Evolutionary conservation across 2,797 vertebrate species (phyloP), one percentile per base, ranked within the genome.

Genomic region (Poeciliopsis infans): DNA sequence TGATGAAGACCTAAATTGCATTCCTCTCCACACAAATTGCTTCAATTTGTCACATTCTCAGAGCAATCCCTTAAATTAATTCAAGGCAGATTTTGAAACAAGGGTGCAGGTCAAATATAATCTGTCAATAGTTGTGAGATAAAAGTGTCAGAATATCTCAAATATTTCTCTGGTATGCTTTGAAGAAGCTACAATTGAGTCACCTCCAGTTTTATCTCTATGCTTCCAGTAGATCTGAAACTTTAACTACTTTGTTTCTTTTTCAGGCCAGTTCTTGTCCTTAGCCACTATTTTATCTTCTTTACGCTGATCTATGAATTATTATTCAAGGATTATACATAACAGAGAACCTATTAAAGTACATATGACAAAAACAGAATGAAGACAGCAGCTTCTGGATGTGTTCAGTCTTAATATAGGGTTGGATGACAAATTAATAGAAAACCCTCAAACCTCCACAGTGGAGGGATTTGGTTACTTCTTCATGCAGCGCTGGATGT

Each of bases 311-410:
- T 18, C 16, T 59, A 45, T 59, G 16, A 45, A 75, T 75, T 45
- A 75, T 75, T 45, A 75, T 75, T 59, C n/a, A 75, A 53, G 18
- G 36, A 53, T 61, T 11, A 23, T 46, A 61, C 5, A 55, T 7
- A 39, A 3, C 2, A 13, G 33, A 39, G 84, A 92, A 93, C 25
- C 57, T 76, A 91, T 41, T 66, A 33, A 64, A 90, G 83, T 76
- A 55, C 77, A 86, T 88, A 75, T 80, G 66, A 76, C 81, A 75
- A 85, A 84, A 87, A 89, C 69, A 64, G 59, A 80, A 74, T 33
- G 72, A 23, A 23, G 7, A n/a, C 33, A 49, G 18, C 23, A 36
- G 13, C 11, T 73, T 73, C 15, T 23, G 23, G n/a, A 16, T 31
- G 13, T 36, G 18, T 47, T 59, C 31, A n/a, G 7, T 49, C 18